Evolutionary conservation across 2,888 invertebrate species (phyloP), one percentile per base, ranked within the genome.

Genomic region (Ochropleura plecta): DNA sequence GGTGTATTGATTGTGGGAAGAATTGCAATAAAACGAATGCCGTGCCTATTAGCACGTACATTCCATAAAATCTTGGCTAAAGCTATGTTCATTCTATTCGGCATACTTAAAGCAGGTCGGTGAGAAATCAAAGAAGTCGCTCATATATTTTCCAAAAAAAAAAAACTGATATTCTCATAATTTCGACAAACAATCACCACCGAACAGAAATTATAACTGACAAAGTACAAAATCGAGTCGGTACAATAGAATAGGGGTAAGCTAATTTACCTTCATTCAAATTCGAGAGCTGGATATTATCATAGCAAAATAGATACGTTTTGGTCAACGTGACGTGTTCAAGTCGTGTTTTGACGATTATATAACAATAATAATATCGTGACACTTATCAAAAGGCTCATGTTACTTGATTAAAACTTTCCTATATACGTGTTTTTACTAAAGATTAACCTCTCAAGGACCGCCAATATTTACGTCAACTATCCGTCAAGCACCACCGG

Each of bases 231-330:
- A 55, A 66, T 72, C 42, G 59, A 64, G 77, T 69, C 63, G 10
- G 49, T 79, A 75, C 40, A 63, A 66, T 9, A 5, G 72, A 73
- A 69, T 53, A 66, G 63, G 68, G 75, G 80, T 79, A 70, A 73
- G 82, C 81, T 81, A 79, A 81, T 84, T 76, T 75, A 55, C 63
- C 71, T 83, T 79, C 81, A 86, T 86, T 84, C 63, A 76, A 79
- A 84, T 86, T 79, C 86, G 76, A 79, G 72, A 75, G 76, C 71
- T 59, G 75, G 30, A 46, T 20, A 86, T 86, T 84, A 86, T 63
- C 76, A 83, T 83, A 78, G 59, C 42, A 77, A 86, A 83, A 80
- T 76, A 73, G 67, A 60, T 81, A 68, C 71, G 74, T 84, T 76
- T 70, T 64, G 62, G 48, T 70, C 68, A 77, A 82, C 76, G 70